Conservation (phyloP, 2,113 vertebrate genomes). For the Lepus timidus region DNA sequence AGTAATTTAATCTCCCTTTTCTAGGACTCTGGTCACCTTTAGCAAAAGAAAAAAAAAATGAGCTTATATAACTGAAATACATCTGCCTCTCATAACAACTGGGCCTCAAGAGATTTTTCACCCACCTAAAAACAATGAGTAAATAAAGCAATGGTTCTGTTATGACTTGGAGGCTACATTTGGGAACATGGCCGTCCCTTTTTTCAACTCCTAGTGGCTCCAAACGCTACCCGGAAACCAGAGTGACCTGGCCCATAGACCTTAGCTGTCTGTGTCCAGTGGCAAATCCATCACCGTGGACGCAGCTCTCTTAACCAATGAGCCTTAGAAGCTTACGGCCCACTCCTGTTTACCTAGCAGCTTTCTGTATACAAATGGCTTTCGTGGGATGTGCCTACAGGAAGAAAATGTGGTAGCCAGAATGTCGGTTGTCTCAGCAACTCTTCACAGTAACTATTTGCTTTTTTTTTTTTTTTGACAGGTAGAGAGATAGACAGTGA, state of each 20-base stretch:
- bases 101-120: conserved; percentile 17
- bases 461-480: too few species aligned
- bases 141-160: conserved; percentile 10
- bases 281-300: not conserved
- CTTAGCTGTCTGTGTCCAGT: not conserved
- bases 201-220: not conserved
- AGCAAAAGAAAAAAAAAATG: conserved; percentile 60
- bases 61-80: conserved; percentile 69
- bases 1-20: conserved; percentile 69
- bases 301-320: not conserved
- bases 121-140: conserved; percentile 14
- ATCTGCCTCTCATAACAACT: conserved; percentile 56
- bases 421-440: not conserved
- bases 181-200: not conserved
- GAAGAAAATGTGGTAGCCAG: not conserved
- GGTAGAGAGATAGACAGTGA: too few species aligned
- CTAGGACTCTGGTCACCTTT: conserved; percentile 37
- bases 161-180: conserved; percentile 25
- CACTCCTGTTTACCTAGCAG: not conserved
- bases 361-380: not conserved
- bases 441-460: not conserved
- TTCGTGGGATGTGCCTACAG: not conserved
- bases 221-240: conserved; percentile 25
- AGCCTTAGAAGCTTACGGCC: not conserved
- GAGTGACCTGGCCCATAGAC: not conserved